Base-by-base conservation (phyloP, 2,888 invertebrate species). In the Brenthis daphne region DNA sequence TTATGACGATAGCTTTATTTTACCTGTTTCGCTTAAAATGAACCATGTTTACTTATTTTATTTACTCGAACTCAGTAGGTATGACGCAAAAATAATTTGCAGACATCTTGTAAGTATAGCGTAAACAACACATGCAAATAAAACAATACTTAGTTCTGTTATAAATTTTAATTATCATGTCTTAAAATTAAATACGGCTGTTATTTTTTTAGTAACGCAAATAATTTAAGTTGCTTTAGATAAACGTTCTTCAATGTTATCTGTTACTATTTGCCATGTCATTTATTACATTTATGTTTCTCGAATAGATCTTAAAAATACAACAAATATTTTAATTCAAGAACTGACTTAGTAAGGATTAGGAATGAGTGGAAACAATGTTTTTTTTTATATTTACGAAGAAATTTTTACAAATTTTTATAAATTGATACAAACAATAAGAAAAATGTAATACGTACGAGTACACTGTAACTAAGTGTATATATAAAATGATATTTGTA, bases 71-170 rank as follows among this genome's bases (percentile, higher is more conserved):
- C 75, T 78, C 76, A 75, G 63, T 67, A 58, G 73, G 76, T 76
- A 75, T 79, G 81, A 79, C 80, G 79, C 73, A 79, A 79, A 79
- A 76, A 76, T 80, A 77, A 77, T 76, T 64, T 65, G 57, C 65
- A 43, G 53, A 50, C 66, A 57, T 65, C 48, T 65, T 57, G 53
- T 53, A 54, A 24, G 43, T 61, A 56, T 48, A 24, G 58, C 43
- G 20, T 33, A 51, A 53, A 65, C 57, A 50, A 72, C 71, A 69
- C 68, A 60, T 71, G 67, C 65, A 71, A 61, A 66, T 70, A 70
- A 66, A 55, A 55, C 50, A 68, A 64, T 66, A 50, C 66, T 65
- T 43, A 43, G 37, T 43, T 64, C 16, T 57, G 57, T 64, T 68
- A 61, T 66, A 65, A 71, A 72, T 67, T 61, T 61, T 24, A 69